Evolutionary conservation across 2,113 vertebrate genomes (phyloP).

Genomic region (Glaucomys volans): DNA sequence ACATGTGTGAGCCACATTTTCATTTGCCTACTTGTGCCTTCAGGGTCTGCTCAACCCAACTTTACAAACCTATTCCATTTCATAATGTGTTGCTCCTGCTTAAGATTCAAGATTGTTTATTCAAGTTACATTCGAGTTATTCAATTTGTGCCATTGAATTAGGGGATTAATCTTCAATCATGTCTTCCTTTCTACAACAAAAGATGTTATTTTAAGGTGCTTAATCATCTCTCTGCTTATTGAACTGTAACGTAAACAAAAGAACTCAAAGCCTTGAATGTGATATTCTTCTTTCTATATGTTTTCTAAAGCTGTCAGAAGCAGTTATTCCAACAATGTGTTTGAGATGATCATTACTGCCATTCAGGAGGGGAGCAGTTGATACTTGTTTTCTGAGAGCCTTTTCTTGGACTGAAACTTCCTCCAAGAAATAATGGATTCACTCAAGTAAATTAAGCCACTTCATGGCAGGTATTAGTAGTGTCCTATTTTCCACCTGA

Average conservation of each 20-base stretch:
- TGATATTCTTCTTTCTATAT: not conserved
- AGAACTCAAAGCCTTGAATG: not conserved
- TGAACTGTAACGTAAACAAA: slow-evolving; percentile 2
- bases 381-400: not conserved
- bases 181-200: not conserved
- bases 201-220: not conserved
- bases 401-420: not conserved
- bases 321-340: not conserved
- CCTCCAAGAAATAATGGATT: not conserved
- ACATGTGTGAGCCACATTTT: not conserved
- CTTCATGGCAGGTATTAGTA: not conserved
- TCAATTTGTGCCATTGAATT: not conserved
- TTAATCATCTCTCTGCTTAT: not conserved
- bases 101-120: not conserved
- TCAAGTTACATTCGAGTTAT: not conserved
- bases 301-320: slow-evolving; percentile 24
- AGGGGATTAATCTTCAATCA: not conserved
- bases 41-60: not conserved
- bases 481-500: not conserved
- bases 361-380: not conserved
- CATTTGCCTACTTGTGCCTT: not conserved
- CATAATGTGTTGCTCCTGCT: not conserved
- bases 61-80: not conserved
- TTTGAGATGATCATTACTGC: not conserved
- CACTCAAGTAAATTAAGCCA: slow-evolving; percentile 19